Evolutionary conservation across 2,888 invertebrate species (phyloP), one percentile per base, ranked within the genome.

Genomic region (Pocota personata): DNA sequence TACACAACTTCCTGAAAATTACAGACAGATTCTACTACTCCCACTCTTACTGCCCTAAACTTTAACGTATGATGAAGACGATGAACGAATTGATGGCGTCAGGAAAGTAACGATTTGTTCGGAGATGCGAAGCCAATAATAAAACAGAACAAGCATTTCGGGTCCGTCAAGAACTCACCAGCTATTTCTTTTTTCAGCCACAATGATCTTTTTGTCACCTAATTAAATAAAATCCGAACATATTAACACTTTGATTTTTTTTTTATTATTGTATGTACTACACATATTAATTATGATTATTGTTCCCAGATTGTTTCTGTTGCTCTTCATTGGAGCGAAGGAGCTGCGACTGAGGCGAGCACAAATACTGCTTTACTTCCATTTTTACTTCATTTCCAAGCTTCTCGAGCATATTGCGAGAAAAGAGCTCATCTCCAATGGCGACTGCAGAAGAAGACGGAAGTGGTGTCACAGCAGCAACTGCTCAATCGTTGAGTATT

Each of bases 51-150:
- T 64, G 46, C 12, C 30, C 46, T 32, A 5, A 40, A 14, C n/a
- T 14, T 40, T 40, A 40, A n/a, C 43, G 16, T 40, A 60, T 27
- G 35, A 30, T n/a, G 4, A 0, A 12, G 3, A 14, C 14, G 60
- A 40, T 24, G 1, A 30, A 12, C 62, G 27, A 3, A 27, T 30
- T 12, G 4, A 27, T 64, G 46, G 62, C 62, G 43, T n/a, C 27
- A 46, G 4, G 46, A 64, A 40, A 16, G 2, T n/a, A 19, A 14
- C 3, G 12, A 12, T 30, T 48, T 64, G 14, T 14, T 64, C 30
- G 46, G 2, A 62, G 30, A 46, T 64, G 62, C 46, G 62, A 46
- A 64, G 46, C 30, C 14, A 46, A 64, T 10, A 64, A 46, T 5
- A 27, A 14, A 14, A 14, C 40, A 14, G 5, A 14, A 0, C 1